Evolutionary conservation across 2,888 invertebrate species (phyloP).

Genomic region (Calliphora vomitoria): DNA sequence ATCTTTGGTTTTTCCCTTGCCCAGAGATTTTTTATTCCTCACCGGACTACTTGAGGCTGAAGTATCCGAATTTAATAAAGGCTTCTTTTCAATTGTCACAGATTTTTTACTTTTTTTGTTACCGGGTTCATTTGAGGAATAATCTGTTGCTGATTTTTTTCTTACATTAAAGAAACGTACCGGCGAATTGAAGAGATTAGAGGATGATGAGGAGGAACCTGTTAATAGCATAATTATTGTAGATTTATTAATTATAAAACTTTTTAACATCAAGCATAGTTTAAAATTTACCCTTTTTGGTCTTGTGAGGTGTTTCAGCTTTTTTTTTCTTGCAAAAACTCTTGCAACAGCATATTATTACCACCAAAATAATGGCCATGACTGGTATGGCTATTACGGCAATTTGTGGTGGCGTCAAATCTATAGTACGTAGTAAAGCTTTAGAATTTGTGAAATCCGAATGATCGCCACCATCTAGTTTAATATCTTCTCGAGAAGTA

Average conservation of each 20-base stretch:
- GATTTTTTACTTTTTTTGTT: slow-evolving; percentile 56
- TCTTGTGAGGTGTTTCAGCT: neutral
- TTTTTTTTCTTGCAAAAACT: slow-evolving; percentile 51
- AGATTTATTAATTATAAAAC: too few relatives aligned
- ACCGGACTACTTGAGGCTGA: slow-evolving; percentile 52
- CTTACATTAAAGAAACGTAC: slow-evolving; percentile 76
- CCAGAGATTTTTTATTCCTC: slow-evolving; percentile 64
- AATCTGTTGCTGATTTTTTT: slow-evolving; percentile 61
- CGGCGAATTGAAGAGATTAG: slow-evolving; percentile 65
- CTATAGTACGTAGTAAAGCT: slow-evolving; percentile 22
- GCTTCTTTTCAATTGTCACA: slow-evolving; percentile 36
- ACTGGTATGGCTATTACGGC: slow-evolving; percentile 47
- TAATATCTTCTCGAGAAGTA: slow-evolving; percentile 15
- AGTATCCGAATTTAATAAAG: slow-evolving; percentile 36
- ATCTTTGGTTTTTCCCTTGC: slow-evolving; percentile 57
- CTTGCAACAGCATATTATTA: slow-evolving; percentile 54
- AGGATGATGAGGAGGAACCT: slow-evolving; percentile 78
- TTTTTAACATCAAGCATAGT: neutral
- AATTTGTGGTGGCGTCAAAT: slow-evolving; percentile 23
- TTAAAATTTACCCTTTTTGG: slow-evolving; percentile 40
- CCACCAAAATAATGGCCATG: neutral
- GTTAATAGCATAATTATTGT: slow-evolving; percentile 20
- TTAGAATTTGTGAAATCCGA: slow-evolving; percentile 20
- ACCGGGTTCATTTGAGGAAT: slow-evolving; percentile 66
- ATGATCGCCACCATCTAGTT: neutral